These are phyloP conservation scores for Cephus pulcher DNA, from an alignment of 2,888 invertebrate species.

Conservation along the genomic window DNA sequence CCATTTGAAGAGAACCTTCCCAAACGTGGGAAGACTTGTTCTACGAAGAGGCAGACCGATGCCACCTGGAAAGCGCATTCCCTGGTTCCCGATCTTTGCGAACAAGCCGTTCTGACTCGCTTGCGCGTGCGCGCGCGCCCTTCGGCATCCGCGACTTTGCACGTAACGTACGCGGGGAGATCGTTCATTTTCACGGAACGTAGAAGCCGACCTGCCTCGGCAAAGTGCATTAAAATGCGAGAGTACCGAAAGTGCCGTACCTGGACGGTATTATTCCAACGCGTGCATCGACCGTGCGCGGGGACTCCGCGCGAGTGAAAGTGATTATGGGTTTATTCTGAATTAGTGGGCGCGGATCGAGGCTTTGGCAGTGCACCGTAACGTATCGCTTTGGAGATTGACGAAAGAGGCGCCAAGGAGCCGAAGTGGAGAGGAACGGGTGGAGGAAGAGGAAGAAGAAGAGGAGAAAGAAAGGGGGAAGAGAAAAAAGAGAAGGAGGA, in stretches of 20 bases:
- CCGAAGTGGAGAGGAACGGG: not conserved
- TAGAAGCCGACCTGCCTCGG: not conserved
- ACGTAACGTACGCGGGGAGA: not conserved
- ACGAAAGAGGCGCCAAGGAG: not conserved
- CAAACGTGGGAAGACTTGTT: constrained; percentile 7
- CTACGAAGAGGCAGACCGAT: constrained; percentile 26
- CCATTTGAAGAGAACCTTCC: not conserved
- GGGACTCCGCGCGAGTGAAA: constrained; percentile 3
- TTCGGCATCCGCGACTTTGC: not conserved
- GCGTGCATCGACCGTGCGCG: not conserved
- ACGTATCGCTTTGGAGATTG: not conserved
- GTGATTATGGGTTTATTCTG: constrained; percentile 14
- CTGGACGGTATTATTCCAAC: constrained; percentile 31
- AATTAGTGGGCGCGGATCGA: constrained; percentile 23
- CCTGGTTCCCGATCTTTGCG: constrained; percentile 42
- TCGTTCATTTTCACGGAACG: not conserved
- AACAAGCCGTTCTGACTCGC: constrained; percentile 42
- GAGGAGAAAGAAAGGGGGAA: constrained; percentile 4
- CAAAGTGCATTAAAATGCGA: constrained; percentile 33
- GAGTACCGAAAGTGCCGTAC: constrained; percentile 33
- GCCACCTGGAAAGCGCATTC: constrained; percentile 39
- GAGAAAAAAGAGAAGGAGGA: constrained; percentile 6
- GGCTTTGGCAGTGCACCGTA: constrained; percentile 16
- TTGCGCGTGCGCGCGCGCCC: no score
- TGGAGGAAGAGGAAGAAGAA: not conserved